These are phyloP conservation scores for Zaprionus ghesquierei DNA, from an alignment of 1,140 invertebrate genomes.

Conservation along the genomic window DNA sequence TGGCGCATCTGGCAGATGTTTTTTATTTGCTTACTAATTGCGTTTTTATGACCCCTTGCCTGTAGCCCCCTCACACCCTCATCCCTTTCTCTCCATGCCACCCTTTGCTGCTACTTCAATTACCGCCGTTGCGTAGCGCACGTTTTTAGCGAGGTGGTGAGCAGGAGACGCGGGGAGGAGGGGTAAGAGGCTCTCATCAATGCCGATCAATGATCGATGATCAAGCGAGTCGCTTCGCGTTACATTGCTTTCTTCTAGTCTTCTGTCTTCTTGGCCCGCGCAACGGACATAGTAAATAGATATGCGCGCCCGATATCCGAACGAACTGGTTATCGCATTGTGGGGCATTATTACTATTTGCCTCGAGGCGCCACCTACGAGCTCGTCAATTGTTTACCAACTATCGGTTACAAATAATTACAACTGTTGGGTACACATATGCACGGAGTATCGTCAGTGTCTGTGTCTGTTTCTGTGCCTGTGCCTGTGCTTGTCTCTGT, in stretches of 20 bases:
- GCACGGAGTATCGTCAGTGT: background rate
- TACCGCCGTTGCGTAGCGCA: background rate
- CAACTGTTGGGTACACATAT: slow-evolving; percentile 60
- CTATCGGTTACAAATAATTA: slow-evolving; percentile 80
- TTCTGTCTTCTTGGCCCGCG: too few species aligned
- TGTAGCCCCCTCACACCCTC: background rate
- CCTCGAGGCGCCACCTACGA: slow-evolving; percentile 65
- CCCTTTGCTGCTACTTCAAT: background rate
- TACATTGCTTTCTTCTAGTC: slow-evolving; percentile 50
- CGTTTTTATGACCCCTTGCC: slow-evolving; percentile 28
- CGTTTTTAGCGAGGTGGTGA: background rate
- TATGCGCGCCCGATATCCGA: slow-evolving; percentile 18
- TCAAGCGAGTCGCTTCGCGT: slow-evolving; percentile 35
- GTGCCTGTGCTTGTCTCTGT: background rate
- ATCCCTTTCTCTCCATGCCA: background rate
- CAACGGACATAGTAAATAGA: slow-evolving; percentile 34
- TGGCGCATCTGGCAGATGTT: slow-evolving; percentile 56
- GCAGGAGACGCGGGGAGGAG: too few species aligned
- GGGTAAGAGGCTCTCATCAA: background rate
- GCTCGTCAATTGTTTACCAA: slow-evolving; percentile 69
- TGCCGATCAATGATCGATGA: slow-evolving; percentile 44
- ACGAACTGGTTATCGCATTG: slow-evolving; percentile 33
- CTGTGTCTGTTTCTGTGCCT: background rate
- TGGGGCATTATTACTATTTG: slow-evolving; percentile 50
- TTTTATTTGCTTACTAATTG: slow-evolving; percentile 55